These are phyloP conservation scores for Gadopsis bispinosus DNA, from an alignment of 2,797 vertebrate genomes.

Conservation along the genomic window DNA sequence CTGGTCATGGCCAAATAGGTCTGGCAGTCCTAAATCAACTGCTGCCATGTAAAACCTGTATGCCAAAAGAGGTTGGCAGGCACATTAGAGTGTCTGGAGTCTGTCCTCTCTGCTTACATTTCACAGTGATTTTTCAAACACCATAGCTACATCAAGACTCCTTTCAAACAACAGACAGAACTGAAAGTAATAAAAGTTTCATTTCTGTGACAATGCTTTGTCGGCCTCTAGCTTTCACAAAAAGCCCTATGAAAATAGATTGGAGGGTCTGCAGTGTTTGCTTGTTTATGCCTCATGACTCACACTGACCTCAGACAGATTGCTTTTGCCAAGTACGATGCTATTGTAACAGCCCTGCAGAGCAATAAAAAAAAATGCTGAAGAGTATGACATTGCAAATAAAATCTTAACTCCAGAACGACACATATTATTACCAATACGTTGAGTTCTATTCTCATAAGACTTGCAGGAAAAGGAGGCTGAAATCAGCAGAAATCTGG, in stretches of 20 bases:
- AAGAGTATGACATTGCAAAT: slow-evolving; percentile 40
- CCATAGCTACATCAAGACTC: slow-evolving; percentile 21
- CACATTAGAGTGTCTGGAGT: slow-evolving; percentile 23
- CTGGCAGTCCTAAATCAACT: slow-evolving; percentile 50
- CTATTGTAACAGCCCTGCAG: slow-evolving; percentile 26
- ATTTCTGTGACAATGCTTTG: slow-evolving; percentile 28
- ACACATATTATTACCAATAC: slow-evolving; percentile 46
- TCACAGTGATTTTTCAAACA: slow-evolving; percentile 40
- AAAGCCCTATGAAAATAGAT: slow-evolving; percentile 32
- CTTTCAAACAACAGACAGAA: slow-evolving; percentile 32
- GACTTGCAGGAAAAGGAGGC: slow-evolving; percentile 45
- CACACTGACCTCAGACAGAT: slow-evolving; percentile 51
- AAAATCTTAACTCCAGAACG: slow-evolving; percentile 52
- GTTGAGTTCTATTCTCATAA: slow-evolving; percentile 34
- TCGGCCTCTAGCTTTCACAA: slow-evolving; percentile 15
- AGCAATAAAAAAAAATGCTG: slow-evolving; percentile 26
- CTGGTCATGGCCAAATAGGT: slow-evolving; percentile 43
- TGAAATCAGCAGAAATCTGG: slow-evolving; percentile 45
- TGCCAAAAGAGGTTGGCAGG: slow-evolving; percentile 49
- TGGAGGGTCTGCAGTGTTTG: slow-evolving; percentile 38
- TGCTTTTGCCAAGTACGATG: slow-evolving; percentile 44
- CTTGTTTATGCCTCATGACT: slow-evolving; percentile 53
- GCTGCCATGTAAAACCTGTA: slow-evolving; percentile 35
- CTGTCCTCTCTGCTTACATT: slow-evolving; percentile 17
- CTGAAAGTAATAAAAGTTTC: slow-evolving; percentile 21